Base-by-base conservation (phyloP, 2,888 invertebrate species). In the Cantharis lateralis region DNA sequence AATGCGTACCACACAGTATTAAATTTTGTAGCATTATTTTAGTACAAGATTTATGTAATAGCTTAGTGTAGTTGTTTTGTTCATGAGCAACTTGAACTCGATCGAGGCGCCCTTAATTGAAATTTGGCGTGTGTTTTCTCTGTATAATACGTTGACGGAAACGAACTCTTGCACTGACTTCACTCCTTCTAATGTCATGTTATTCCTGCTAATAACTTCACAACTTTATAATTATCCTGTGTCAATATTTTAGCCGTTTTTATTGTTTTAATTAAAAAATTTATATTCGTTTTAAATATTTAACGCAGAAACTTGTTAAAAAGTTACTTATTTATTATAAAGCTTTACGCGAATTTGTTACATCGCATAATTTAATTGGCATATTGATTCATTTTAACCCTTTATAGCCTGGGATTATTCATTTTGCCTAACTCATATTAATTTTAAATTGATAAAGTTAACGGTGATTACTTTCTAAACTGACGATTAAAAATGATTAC, bases 41-140 rank as follows among this genome's bases (percentile, higher is more conserved):
- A 80, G 81, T 82, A 78, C 81, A 82, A 84, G 83, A 84, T 84
- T 83, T 84, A 83, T 84, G 84, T 82, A 78, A 78, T 77, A 80
- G 80, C 82, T 81, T 81, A 81, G 82, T 83, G 82, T 81, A 81
- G 82, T 82, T 82, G 83, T 83, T 84, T 83, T 81, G 81, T 82
- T 82, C 82, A 83, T 83, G 82, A 82, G 82, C 82, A 84, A 77
- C 81, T 82, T 82, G 78, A 81, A 82, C 82, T 83, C 84, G 84
- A 85, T 85, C 84, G 83, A 64, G 74, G 78, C 82, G 84, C 78
- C 84, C 84, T 83, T 84, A 85, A 85, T 85, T 85, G 85, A 85
- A 85, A 84, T 83, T 85, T 85, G 83, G 84, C 84, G 84, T 84
- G 83, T 78, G 78, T 79, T 82, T 76, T 80, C 81, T 79, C 74